Conservation (phyloP, 2,113 vertebrate species). For the Picathartes gymnocephalus region DNA sequence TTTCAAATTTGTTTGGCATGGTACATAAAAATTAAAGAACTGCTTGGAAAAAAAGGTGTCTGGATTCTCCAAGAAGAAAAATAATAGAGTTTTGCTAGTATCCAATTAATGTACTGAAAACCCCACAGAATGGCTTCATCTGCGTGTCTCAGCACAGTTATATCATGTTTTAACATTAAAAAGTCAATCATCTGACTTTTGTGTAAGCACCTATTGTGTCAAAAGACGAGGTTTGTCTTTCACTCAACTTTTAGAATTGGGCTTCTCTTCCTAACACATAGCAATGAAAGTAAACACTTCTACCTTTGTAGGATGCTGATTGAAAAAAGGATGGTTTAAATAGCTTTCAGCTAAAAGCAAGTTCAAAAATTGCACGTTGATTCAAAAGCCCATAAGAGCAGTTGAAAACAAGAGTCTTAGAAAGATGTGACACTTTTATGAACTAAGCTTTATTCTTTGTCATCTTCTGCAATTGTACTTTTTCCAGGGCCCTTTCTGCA, state of each 20-base stretch:
- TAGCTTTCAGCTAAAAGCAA: constrained; percentile 12
- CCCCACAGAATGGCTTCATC: background rate
- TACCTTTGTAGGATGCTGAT: background rate
- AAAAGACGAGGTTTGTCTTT: background rate
- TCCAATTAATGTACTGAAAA: background rate
- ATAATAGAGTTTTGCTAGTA: background rate
- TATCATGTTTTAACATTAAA: background rate
- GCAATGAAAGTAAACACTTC: background rate
- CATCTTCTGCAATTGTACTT: constrained; percentile 24
- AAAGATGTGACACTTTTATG: constrained; percentile 32
- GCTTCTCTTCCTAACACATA: background rate
- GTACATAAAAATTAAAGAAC: background rate
- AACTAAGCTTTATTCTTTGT: constrained; percentile 44
- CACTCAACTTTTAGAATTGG: background rate
- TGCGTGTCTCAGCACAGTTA: background rate
- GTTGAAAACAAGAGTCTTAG: background rate
- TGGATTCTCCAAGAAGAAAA: background rate
- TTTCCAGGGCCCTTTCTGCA: constrained; percentile 9
- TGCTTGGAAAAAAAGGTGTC: background rate
- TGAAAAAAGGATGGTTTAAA: constrained; percentile 15
- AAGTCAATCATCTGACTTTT: background rate
- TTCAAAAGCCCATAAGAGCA: constrained; percentile 16
- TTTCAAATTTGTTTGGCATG: background rate
- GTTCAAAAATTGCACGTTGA: constrained; percentile 32
- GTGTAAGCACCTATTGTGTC: background rate